These are phyloP conservation scores for Erebia palarica DNA, from an alignment of 2,888 invertebrate genomes.

Conservation along the genomic window DNA sequence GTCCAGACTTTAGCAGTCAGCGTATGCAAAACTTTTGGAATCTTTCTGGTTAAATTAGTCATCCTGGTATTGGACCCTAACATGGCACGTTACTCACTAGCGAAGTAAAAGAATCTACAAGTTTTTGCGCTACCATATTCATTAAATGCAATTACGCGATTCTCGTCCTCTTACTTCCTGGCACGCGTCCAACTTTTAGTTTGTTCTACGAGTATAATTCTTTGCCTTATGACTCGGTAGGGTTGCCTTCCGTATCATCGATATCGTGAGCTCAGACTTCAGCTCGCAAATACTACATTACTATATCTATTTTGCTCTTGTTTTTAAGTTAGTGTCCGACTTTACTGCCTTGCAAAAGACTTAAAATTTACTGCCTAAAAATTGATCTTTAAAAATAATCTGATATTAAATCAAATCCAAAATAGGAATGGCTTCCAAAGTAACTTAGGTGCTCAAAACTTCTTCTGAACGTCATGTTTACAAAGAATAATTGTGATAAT, in stretches of 20 bases:
- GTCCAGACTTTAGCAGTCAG: too few species aligned
- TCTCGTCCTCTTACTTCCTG: conserved; percentile 36
- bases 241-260: conserved; percentile 8
- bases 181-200: conserved; percentile 39
- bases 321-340: not conserved
- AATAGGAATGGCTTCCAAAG: too few species aligned
- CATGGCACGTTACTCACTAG: conserved; percentile 1
- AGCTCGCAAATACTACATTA: not conserved
- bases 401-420: too few species aligned
- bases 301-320: not conserved
- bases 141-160: conserved; percentile 41
- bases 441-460: too few species aligned
- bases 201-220: conserved; percentile 32
- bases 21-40: not conserved
- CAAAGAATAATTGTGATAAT: too few species aligned
- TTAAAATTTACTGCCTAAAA: too few species aligned
- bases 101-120: conserved; percentile 21
- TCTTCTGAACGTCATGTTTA: too few species aligned
- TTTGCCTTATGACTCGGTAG: conserved; percentile 30
- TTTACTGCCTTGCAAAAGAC: too few species aligned
- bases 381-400: too few species aligned
- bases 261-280: not conserved
- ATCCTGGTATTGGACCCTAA: not conserved
- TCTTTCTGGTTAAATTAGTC: not conserved
- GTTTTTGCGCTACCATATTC: conserved; percentile 34